Evolutionary conservation across 2,113 vertebrate genomes (phyloP), one percentile per base, ranked within the genome.

Genomic region (Apteryx owenii): DNA sequence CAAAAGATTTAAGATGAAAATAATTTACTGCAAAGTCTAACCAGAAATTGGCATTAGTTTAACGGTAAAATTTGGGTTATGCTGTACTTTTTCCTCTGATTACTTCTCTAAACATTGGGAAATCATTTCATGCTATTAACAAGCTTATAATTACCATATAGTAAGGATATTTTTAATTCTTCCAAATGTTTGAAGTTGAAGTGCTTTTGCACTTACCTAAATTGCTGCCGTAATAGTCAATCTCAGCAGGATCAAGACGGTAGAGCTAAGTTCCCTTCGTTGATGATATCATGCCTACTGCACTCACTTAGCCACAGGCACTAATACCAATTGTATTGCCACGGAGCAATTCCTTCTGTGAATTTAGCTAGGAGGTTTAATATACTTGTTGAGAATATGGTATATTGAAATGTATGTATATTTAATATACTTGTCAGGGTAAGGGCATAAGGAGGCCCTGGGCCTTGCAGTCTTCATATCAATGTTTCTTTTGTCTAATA

Each of bases 401-500:
- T 82, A 20, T 36, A 33, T 60, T 60, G 31, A 33, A 60, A 33
- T 33, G 31, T 33, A 18, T 60, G 29, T 60, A 19, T 33, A 31
- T 33, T 60, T 33, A 60, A 60, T 60, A 17, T 33, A 19, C 31
- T 60, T 19, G 56, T 60, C 38, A 53, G 44, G 56, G 80, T 54
- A 66, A 48, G 60, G 53, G 7, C 48, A 36, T 81, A 25, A 75
- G 93, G 75, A 95, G 51, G 36, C 77, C 19, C 17, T 23, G 18
- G 11, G 69, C 54, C 70, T 95, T 68, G 70, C 92, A 70, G 19
- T 88, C 53, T 48, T 95, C 69, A 61, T 46, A 70, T 18, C 62
- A 51, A 17, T 75, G 84, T 88, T 90, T 96, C 40, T 89, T 75
- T 96, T 96, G 60, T 89, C 79, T 78, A 79, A 91, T 90, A 99